These are phyloP conservation scores for Tachina grossa DNA, from an alignment of 2,888 invertebrate genomes.

Conservation along the genomic window DNA sequence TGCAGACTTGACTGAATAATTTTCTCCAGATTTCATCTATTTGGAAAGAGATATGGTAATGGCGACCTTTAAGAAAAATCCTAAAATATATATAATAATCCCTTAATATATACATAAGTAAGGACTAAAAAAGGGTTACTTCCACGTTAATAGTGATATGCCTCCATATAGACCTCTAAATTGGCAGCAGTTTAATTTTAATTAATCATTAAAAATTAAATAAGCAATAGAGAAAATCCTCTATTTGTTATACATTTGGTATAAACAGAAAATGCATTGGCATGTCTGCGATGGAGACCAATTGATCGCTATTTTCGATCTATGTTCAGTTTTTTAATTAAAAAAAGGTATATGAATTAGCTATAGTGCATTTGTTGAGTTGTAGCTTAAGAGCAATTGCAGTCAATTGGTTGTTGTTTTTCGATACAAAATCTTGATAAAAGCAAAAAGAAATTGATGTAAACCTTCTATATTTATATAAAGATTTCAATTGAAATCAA, in stretches of 20 bases:
- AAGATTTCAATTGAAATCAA: too few species aligned
- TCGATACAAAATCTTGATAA: too few species aligned
- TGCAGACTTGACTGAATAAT: slow-evolving; percentile 58
- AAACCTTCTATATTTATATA: too few species aligned
- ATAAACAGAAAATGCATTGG: too few species aligned
- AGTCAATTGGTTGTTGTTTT: too few species aligned
- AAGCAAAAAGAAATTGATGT: too few species aligned
- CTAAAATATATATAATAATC: not conserved
- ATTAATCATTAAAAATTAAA: slow-evolving; percentile 16
- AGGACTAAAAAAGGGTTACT: slow-evolving; percentile 36
- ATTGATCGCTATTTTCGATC: too few species aligned
- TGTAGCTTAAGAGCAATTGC: too few species aligned
- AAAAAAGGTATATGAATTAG: too few species aligned
- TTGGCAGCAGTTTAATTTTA: not conserved
- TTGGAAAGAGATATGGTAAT: slow-evolving; percentile 38
- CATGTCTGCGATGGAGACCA: too few species aligned
- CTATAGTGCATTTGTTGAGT: too few species aligned
- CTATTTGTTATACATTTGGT: not conserved
- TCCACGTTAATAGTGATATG: slow-evolving; percentile 29
- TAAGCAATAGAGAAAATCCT: not conserved
- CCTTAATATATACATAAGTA: slow-evolving; percentile 23
- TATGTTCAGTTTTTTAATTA: too few species aligned
- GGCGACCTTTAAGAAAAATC: slow-evolving; percentile 3
- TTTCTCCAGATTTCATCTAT: slow-evolving; percentile 41
- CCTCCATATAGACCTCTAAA: slow-evolving; percentile 26